A percentile compares a stretch with the other conserved stretches of the same genome.
Evolutionary conservation across 2,113 vertebrate genomes (phyloP).

Genomic region (Pterocles burchelli): DNA sequence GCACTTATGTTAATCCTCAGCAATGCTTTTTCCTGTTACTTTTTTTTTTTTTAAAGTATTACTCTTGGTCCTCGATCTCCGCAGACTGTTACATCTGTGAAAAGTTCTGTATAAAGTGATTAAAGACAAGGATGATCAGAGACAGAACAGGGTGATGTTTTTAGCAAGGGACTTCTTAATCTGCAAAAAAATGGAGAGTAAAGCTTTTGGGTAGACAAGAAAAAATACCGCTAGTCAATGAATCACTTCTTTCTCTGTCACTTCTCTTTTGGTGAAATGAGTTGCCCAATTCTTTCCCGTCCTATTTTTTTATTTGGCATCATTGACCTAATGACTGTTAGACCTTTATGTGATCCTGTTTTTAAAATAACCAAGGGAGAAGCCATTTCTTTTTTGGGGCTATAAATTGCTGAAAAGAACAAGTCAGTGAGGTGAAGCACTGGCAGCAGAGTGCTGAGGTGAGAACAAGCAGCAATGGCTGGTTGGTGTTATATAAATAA

Average conservation of each 20-base stretch:
- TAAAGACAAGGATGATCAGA: background rate
- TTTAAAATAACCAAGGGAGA: background rate
- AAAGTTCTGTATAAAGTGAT: background rate
- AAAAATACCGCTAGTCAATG: background rate
- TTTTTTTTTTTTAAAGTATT: background rate
- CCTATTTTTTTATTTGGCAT: background rate
- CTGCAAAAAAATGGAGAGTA: background rate
- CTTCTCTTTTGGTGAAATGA: background rate
- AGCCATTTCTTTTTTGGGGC: background rate
- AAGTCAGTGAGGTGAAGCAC: background rate
- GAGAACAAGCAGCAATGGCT: background rate
- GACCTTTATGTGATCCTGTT: background rate
- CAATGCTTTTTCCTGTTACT: background rate
- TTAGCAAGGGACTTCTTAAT: background rate
- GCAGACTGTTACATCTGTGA: background rate
- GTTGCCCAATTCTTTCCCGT: background rate
- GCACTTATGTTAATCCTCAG: background rate
- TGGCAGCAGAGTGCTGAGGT: background rate
- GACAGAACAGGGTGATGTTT: background rate
- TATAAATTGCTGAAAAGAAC: background rate
- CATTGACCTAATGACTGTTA: background rate
- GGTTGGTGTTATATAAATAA: background rate
- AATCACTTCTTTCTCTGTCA: background rate
- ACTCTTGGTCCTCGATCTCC: background rate
- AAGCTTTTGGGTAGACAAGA: background rate